Conservation (phyloP, 1,140 invertebrate species). For the Hylyphantes graminicola region DNA sequence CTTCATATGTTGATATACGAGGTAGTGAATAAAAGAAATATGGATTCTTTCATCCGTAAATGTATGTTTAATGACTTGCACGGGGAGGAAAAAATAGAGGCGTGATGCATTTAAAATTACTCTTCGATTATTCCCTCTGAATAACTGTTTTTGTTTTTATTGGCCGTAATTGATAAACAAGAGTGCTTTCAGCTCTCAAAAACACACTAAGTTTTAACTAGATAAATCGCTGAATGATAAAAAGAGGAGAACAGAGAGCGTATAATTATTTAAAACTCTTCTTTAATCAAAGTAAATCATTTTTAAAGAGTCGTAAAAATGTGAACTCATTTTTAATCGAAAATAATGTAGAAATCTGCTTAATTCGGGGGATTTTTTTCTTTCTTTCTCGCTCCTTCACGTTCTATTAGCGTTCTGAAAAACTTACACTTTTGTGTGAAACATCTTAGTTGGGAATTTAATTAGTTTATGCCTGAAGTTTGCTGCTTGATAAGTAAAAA, state of each 20-base stretch:
- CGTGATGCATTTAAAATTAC: conserved; percentile 54
- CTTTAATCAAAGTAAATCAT: conserved; percentile 34
- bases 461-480: conserved; percentile 25
- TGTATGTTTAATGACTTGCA: conserved; percentile 53
- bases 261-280: conserved; percentile 29
- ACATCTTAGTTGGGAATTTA: conserved; percentile 16
- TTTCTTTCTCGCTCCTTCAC: background rate
- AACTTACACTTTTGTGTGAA: conserved; percentile 19
- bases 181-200: background rate
- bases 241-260: background rate
- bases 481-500: background rate
- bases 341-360: conserved; percentile 20
- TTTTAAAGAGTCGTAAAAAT: conserved; percentile 30
- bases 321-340: conserved; percentile 26
- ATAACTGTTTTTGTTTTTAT: conserved; percentile 16
- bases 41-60: conserved; percentile 21
- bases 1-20: conserved; percentile 58
- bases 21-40: conserved; percentile 33
- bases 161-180: conserved; percentile 51
- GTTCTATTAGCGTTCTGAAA: background rate
- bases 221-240: background rate
- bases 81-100: conserved; percentile 28
- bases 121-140: conserved; percentile 38
- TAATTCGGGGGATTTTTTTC: background rate
- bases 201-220: too few relatives aligned